phyloP scores from a whole-genome alignment of 1,140 invertebrate species.

The Chelonus insularis region DNA sequence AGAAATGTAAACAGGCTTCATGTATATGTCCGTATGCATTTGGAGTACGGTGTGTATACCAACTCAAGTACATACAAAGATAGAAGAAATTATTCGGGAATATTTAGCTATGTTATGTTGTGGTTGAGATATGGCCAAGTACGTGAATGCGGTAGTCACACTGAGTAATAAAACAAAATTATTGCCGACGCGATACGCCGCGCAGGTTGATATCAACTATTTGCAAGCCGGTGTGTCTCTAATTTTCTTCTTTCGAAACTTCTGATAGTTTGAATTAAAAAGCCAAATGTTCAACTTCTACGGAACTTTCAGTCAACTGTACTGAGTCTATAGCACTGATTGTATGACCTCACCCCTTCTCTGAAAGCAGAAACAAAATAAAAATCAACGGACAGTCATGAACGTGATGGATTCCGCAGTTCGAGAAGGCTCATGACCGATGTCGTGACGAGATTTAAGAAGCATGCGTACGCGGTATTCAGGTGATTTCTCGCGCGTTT shows the following conservation, averaged over 20 bases:
- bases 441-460: conserved; percentile 27
- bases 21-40: too few relatives aligned
- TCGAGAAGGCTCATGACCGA: conserved; percentile 32
- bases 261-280: neutral
- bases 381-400: conserved; percentile 21
- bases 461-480: conserved; percentile 20
- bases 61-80: neutral
- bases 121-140: neutral
- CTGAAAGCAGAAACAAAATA: conserved; percentile 23
- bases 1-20: too few relatives aligned
- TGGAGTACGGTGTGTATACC: too few relatives aligned
- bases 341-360: neutral
- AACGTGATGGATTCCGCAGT: conserved; percentile 45
- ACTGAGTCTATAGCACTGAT: too few relatives aligned
- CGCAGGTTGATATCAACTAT: conserved; percentile 16
- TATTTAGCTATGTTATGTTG: neutral
- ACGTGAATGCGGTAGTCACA: neutral
- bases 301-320: too few relatives aligned
- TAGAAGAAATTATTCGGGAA: neutral
- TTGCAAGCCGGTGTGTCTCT: conserved; percentile 5
- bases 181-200: conserved; percentile 12
- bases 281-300: too few relatives aligned
- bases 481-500: conserved; percentile 24
- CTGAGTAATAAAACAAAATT: conserved; percentile 16
- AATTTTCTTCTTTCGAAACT: neutral